Evolutionary conservation across 2,797 vertebrate genomes (phyloP).

Genomic region (Cyclura pinguis): DNA sequence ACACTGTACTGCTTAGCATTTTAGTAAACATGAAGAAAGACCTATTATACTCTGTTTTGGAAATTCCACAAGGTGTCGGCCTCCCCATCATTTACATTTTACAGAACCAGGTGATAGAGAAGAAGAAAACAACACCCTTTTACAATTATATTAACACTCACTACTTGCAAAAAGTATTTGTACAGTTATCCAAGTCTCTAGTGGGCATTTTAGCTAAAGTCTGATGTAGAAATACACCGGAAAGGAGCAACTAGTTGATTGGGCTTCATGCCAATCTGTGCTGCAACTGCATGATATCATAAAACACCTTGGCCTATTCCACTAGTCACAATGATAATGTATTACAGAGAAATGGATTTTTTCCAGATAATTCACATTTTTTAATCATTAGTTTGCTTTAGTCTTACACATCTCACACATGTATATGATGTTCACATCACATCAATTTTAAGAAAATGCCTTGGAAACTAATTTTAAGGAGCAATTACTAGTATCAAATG

Average conservation of each 20-base stretch:
- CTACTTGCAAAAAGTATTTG: slow-evolving; percentile 27
- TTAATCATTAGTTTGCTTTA: slow-evolving; percentile 19
- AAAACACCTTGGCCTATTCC: slow-evolving; percentile 34
- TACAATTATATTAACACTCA: slow-evolving; percentile 22
- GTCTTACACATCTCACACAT: neutral
- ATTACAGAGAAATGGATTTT: slow-evolving; percentile 26
- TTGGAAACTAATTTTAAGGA: slow-evolving; percentile 20
- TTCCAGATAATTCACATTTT: slow-evolving; percentile 38
- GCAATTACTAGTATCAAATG: slow-evolving; percentile 19
- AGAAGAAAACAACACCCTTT: slow-evolving; percentile 23
- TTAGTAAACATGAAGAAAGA: neutral
- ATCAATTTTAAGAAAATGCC: slow-evolving; percentile 7
- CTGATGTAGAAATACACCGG: slow-evolving; percentile 18
- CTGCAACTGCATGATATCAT: slow-evolving; percentile 30
- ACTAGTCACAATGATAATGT: slow-evolving; percentile 18
- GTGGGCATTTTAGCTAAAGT: slow-evolving; percentile 18
- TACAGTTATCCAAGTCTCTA: slow-evolving; percentile 26
- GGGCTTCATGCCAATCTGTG: neutral
- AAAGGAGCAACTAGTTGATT: slow-evolving; percentile 27
- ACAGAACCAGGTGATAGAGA: neutral
- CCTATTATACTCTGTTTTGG: neutral
- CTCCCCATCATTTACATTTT: slow-evolving; percentile 28
- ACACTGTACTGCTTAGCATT: neutral
- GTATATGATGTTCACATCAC: slow-evolving; percentile 1
- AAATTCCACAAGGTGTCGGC: slow-evolving; percentile 27